Evolutionary conservation across 2,888 invertebrate genomes (phyloP).

Genomic region (Zaprionus lineosus): DNA sequence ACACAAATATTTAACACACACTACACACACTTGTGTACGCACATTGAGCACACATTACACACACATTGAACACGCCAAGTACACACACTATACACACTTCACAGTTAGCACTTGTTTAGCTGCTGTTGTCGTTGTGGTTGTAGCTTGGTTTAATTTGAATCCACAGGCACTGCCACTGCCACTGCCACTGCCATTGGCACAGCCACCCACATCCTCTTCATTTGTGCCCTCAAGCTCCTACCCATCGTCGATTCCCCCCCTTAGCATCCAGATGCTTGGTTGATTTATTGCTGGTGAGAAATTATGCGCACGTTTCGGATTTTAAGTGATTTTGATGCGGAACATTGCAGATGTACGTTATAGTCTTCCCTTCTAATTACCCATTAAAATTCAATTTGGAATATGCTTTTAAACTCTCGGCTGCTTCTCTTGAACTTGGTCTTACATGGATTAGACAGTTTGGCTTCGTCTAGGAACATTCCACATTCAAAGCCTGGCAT

Average conservation of each 20-base stretch:
- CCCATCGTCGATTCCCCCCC: too few species aligned
- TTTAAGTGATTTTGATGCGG: constrained; percentile 38
- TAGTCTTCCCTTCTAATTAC: constrained; percentile 34
- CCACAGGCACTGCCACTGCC: background rate
- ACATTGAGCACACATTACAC: too few species aligned
- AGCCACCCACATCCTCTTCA: background rate
- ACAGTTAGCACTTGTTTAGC: background rate
- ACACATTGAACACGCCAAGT: constrained; percentile 3
- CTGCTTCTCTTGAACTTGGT: background rate
- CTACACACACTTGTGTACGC: too few species aligned
- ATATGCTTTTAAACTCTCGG: constrained; percentile 2
- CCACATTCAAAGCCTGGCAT: too few species aligned
- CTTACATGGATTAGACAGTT: too few species aligned
- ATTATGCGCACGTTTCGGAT: constrained; percentile 59
- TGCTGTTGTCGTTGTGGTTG: constrained; percentile 7
- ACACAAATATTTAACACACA: constrained; percentile 10
- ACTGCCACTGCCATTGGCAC: constrained; percentile 7
- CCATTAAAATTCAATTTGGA: constrained; percentile 41
- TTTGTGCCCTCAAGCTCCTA: background rate
- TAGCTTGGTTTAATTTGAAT: constrained; percentile 27
- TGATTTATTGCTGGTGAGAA: constrained; percentile 62
- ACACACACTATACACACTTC: constrained; percentile 5
- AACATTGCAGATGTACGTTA: constrained; percentile 36
- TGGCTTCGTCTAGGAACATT: too few species aligned
- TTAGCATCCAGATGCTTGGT: constrained; percentile 10